phyloP scores from a whole-genome alignment of 2,797 vertebrate species.

The Heliangelus exortis region DNA sequence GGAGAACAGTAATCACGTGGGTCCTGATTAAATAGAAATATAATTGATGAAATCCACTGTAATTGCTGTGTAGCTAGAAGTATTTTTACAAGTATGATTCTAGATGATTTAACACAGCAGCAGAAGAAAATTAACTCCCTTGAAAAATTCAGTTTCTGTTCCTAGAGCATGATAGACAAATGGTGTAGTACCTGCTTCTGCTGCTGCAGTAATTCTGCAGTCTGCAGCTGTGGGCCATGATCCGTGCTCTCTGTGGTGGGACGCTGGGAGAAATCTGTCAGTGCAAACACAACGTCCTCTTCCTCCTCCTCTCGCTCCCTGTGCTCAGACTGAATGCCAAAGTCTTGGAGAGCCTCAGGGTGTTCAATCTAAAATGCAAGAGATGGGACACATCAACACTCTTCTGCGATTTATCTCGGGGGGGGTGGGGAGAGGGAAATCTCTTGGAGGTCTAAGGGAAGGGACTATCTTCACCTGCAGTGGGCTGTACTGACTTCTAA shows the following conservation, averaged over 20 bases:
- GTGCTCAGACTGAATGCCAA: conserved; percentile 64
- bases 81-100: not conserved
- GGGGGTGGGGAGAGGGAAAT: not conserved
- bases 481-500: not conserved
- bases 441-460: not conserved
- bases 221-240: conserved; percentile 76
- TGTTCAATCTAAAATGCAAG: conserved; percentile 78
- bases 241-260: conserved; percentile 73
- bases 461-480: not conserved
- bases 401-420: not conserved
- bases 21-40: conserved; percentile 45
- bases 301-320: conserved; percentile 76
- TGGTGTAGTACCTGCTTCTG: conserved; percentile 87
- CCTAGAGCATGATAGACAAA: not conserved
- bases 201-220: conserved; percentile 84
- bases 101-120: not conserved
- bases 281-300: conserved; percentile 70
- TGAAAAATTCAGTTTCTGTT: not conserved
- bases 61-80: not conserved
- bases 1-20: not conserved
- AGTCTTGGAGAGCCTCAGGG: conserved; percentile 84
- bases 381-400: not conserved
- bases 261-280: conserved; percentile 78
- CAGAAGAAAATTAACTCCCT: not conserved
- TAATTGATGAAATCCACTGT: conserved; percentile 26